These are phyloP conservation scores for Mastomys coucha DNA, from an alignment of 2,113 vertebrate species.

Conservation along the genomic window DNA sequence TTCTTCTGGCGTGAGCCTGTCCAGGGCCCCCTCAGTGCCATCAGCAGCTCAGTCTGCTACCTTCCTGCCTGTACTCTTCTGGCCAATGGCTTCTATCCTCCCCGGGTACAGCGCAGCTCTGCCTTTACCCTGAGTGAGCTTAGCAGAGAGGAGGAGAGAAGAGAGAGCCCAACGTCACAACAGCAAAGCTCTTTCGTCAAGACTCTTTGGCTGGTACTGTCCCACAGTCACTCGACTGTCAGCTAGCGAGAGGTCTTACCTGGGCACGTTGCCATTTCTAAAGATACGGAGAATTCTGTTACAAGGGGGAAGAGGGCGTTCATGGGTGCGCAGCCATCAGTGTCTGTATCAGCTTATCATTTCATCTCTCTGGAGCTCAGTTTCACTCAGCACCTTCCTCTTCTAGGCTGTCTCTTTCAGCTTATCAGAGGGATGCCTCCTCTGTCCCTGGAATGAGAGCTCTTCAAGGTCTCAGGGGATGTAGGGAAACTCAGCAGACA, in stretches of 20 bases:
- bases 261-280: background rate
- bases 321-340: background rate
- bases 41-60: background rate
- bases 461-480: background rate
- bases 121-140: background rate
- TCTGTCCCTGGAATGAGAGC: background rate
- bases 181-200: background rate
- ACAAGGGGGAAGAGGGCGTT: background rate
- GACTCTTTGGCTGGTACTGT: background rate
- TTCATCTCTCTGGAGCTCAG: conserved; percentile 23
- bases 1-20: background rate
- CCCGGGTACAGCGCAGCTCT: background rate
- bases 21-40: fast-evolving
- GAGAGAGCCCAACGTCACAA: background rate
- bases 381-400: background rate
- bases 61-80: background rate
- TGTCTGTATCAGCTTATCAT: background rate
- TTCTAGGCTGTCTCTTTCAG: background rate
- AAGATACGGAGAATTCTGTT: background rate
- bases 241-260: background rate
- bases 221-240: background rate
- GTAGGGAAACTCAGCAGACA: background rate
- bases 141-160: background rate
- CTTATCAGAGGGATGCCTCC: background rate
- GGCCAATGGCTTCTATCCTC: background rate